Evolutionary conservation across 2,113 vertebrate genomes (phyloP).

Genomic region (Zapornia atra): DNA sequence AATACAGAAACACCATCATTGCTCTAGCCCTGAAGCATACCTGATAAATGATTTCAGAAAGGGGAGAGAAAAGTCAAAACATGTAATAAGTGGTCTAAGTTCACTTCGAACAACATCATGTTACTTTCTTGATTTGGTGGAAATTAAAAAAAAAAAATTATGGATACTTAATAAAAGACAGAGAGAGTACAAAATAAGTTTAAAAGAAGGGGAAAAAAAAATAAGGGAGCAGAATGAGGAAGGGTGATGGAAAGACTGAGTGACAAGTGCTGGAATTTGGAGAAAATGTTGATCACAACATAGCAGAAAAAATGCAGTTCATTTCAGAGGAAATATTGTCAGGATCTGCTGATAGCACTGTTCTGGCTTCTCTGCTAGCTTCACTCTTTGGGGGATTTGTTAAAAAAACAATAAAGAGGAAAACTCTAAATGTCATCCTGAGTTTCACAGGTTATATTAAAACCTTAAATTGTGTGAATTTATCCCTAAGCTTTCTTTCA

Average conservation of each 20-base stretch:
- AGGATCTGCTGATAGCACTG: background rate
- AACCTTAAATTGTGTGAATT: background rate
- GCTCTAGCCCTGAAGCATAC: background rate
- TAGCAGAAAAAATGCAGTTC: background rate
- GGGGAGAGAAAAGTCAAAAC: background rate
- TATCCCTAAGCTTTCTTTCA: background rate
- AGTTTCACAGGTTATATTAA: background rate
- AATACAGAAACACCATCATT: background rate
- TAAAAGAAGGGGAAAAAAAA: background rate
- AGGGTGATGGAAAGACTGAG: background rate
- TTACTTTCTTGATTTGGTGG: background rate
- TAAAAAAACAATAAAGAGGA: background rate
- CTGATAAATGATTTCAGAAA: background rate
- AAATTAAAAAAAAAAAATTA: background rate
- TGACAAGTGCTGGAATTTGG: background rate
- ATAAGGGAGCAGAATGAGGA: background rate
- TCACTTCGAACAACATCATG: background rate
- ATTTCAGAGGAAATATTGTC: background rate
- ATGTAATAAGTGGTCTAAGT: background rate
- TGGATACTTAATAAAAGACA: background rate
- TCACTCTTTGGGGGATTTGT: background rate
- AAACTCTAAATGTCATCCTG: background rate
- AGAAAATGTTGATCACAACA: constrained; percentile 4
- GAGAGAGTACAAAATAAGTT: background rate
- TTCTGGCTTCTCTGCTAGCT: background rate